A percentile compares a stretch with the other conserved stretches of the same genome.
Evolutionary conservation across 1,140 invertebrate species (phyloP).

Genomic region (Holotrichia oblita): DNA sequence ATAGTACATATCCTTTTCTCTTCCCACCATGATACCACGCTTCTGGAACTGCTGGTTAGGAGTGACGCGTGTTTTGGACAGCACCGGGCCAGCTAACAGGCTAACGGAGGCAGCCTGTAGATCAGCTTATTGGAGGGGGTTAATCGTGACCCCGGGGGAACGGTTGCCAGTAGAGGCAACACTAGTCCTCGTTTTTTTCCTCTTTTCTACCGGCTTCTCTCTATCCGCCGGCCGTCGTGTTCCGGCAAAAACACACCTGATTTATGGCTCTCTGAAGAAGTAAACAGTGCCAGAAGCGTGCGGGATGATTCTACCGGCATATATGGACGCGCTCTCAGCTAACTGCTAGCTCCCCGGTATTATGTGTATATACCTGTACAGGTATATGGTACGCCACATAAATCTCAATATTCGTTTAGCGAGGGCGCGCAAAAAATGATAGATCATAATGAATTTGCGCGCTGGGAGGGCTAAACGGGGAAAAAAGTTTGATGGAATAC

Average conservation of each 20-base stretch:
- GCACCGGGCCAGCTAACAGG: no score
- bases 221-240: background rate
- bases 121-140: no score
- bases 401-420: background rate
- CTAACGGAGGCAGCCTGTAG: no score
- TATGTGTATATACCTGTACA: background rate
- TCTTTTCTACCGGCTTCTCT: no score
- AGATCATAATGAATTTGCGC: background rate
- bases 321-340: background rate
- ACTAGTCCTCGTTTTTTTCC: no score
- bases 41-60: no score
- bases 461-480: background rate
- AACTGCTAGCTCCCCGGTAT: background rate
- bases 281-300: background rate
- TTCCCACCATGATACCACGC: no score
- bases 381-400: background rate
- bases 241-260: background rate
- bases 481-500: background rate
- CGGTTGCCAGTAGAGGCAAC: no score
- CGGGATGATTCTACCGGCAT: background rate
- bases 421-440: background rate
- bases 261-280: constrained; percentile 4
- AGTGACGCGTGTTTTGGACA: no score
- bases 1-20: no score
- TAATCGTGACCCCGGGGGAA: no score